These are phyloP conservation scores for Apoda limacodes DNA, from an alignment of 2,888 invertebrate genomes.

Conservation along the genomic window DNA sequence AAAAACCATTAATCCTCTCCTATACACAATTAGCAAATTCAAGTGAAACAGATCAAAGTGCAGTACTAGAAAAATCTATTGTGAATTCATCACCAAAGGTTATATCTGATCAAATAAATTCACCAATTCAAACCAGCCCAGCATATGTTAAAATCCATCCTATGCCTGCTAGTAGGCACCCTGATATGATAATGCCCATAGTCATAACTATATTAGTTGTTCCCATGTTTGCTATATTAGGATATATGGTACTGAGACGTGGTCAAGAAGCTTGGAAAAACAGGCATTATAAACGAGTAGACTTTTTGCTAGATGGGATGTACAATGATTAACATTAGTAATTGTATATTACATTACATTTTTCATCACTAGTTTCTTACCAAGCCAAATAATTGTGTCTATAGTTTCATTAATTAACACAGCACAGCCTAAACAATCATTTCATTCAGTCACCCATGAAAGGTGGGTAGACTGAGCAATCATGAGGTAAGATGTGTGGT, in stretches of 20 bases:
- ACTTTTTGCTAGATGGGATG: constrained; percentile 90
- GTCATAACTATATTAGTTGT: constrained; percentile 80
- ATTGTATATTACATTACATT: too few relatives aligned
- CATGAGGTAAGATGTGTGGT: too few relatives aligned
- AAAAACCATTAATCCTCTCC: constrained; percentile 40
- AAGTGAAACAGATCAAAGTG: constrained; percentile 22
- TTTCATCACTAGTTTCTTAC: too few relatives aligned
- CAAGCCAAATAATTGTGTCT: too few relatives aligned
- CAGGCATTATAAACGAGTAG: constrained; percentile 88
- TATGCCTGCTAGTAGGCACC: constrained; percentile 41
- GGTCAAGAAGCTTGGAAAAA: constrained; percentile 89
- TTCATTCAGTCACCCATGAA: too few relatives aligned
- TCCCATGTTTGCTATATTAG: constrained; percentile 77
- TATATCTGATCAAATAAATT: constrained; percentile 27
- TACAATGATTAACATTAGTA: constrained; percentile 89
- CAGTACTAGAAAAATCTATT: constrained; percentile 16
- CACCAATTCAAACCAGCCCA: constrained; percentile 22
- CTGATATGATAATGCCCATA: constrained; percentile 80
- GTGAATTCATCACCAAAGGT: constrained; percentile 27
- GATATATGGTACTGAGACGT: constrained; percentile 74
- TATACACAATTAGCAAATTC: constrained; percentile 34
- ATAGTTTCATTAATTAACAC: too few relatives aligned
- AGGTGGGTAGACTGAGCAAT: too few relatives aligned
- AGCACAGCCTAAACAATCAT: too few relatives aligned
- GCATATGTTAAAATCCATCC: constrained; percentile 22